Evolutionary conservation across 2,113 vertebrate genomes (phyloP), one percentile per base, ranked within the genome.

Genomic region (Passer montanus): DNA sequence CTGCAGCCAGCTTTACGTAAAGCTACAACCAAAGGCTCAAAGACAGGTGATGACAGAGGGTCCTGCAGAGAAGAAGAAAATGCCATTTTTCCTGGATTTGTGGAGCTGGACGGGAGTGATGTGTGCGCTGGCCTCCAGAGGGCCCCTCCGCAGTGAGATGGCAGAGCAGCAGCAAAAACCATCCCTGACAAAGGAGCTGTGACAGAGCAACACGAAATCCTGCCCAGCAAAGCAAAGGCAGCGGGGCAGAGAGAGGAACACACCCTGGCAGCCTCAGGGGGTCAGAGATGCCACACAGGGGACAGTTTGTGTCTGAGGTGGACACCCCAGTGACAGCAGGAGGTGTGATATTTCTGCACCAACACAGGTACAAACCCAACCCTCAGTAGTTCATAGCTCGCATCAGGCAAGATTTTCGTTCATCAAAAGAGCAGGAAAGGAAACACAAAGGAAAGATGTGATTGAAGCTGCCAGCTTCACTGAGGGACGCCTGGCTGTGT

Each of bases 41-140:
- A 9, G 41, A 6, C 10, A 9, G 53, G 49, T 33, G 67, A 68
- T 13, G 7, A 16, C 5, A 2, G 33, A 50, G 9, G 6, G 23
- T 22, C 69, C 58, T 5, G 53, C 23, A 30, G 55, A 26, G 56
- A 52, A 8, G 1, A n/a, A 17, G 6, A 27, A 90, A 64, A 43
- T 1, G 37, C 11, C 7, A 7, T 0, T 49, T 52, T 64, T 6
- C 35, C 20, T 0, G 47, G 30, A 9, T 58, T 27, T 14, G 22
- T 20, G n/a, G 23, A 20, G 31, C 0, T 14, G 66, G n/a, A 3
- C 2, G 9, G 73, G 7, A 95, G 78, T 9, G 53, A 19, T 93
- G 70, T 44, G 46, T 15, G 55, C 2, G 28, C 10, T 12, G 87
- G 69, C 94, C 96, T 97, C 95, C 83, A 96, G 96, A 95, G 94